Evolutionary conservation across 2,797 vertebrate species (phyloP).

Genomic region (Carcharodon carcharias): DNA sequence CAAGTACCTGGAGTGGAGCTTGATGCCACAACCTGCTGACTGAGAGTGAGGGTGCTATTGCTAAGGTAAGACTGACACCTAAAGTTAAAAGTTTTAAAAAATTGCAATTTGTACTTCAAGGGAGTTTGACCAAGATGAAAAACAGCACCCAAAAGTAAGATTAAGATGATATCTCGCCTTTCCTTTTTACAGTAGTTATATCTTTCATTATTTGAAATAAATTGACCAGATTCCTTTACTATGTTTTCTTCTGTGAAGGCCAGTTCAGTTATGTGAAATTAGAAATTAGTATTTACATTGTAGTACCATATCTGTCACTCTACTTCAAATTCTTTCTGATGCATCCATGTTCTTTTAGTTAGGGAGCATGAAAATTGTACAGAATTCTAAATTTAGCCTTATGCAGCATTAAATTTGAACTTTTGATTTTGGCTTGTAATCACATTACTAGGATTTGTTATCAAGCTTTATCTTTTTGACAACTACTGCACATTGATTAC

Average conservation of each 20-base stretch:
- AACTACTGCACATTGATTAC: background rate
- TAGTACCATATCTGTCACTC: background rate
- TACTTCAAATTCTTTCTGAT: background rate
- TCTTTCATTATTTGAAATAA: background rate
- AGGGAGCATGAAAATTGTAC: background rate
- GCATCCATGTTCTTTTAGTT: background rate
- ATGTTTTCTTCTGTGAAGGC: background rate
- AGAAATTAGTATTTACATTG: background rate
- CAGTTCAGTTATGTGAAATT: background rate
- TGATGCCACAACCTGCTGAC: background rate
- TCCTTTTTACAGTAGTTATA: background rate
- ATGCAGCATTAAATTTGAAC: background rate
- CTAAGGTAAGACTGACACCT: background rate
- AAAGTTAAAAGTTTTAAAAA: background rate
- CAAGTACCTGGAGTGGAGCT: background rate
- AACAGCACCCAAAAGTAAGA: background rate
- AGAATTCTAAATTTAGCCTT: background rate
- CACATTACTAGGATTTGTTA: background rate
- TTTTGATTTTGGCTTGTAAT: background rate
- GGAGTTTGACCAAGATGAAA: background rate
- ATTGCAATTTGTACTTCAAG: background rate
- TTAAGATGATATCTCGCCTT: background rate
- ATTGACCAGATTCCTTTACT: background rate
- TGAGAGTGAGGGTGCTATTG: background rate
- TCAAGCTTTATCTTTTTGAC: background rate